Evolutionary conservation across 2,797 vertebrate genomes (phyloP).

Genomic region (Spinus pinus): DNA sequence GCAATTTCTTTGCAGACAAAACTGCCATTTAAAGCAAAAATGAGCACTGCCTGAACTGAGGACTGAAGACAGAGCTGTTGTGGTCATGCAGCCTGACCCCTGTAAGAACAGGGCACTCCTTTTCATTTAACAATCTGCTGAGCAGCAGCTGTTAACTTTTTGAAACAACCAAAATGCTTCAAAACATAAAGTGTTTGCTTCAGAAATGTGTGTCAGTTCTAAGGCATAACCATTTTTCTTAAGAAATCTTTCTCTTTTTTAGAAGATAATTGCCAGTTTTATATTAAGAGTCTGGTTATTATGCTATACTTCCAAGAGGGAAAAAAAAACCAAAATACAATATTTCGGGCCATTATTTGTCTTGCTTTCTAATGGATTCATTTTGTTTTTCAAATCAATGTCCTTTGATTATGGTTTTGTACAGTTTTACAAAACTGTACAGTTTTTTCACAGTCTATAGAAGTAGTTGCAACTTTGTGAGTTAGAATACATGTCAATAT

Average conservation of each 20-base stretch:
- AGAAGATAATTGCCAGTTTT: slow-evolving; percentile 28
- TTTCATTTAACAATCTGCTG: slow-evolving; percentile 56
- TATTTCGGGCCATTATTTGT: slow-evolving; percentile 39
- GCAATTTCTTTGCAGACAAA: neutral
- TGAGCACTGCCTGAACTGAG: neutral
- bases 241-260: slow-evolving; percentile 12
- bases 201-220: neutral
- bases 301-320: neutral
- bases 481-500: slow-evolving; percentile 32
- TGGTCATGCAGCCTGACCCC: slow-evolving; percentile 14
- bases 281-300: slow-evolving; percentile 33
- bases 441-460: neutral
- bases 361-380: slow-evolving; percentile 54
- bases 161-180: slow-evolving; percentile 20
- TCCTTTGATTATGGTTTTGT: slow-evolving; percentile 32
- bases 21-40: neutral
- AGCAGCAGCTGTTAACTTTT: slow-evolving; percentile 64
- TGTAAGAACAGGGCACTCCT: slow-evolving; percentile 12
- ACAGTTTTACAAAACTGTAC: neutral
- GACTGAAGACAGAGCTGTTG: neutral
- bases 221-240: slow-evolving; percentile 20
- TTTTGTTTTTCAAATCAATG: slow-evolving; percentile 65
- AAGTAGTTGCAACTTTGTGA: slow-evolving; percentile 33
- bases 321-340: neutral
- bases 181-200: neutral